These are phyloP conservation scores for Scortum barcoo DNA, from an alignment of 2,113 vertebrate genomes.

Conservation along the genomic window DNA sequence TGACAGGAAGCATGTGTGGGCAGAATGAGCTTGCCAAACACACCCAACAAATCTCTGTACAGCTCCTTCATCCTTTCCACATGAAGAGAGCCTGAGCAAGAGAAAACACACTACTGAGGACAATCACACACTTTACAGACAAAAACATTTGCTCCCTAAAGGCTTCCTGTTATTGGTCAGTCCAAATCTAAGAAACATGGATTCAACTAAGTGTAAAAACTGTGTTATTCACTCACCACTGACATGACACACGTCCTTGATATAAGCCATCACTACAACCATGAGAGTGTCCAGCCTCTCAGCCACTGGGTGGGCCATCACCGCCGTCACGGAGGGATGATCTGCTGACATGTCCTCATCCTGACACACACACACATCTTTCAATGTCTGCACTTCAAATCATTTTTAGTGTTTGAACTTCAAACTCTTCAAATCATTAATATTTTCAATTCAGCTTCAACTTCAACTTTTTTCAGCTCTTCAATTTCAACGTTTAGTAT, in stretches of 20 bases:
- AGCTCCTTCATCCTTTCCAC: constrained; percentile 89
- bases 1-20: constrained; percentile 95
- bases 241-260: constrained; percentile 89
- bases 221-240: constrained; percentile 81
- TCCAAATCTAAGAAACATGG: not conserved
- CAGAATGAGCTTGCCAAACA: constrained; percentile 95
- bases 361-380: constrained; percentile 40
- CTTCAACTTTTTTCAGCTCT: too few relatives aligned
- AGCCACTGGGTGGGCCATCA: constrained; percentile 90
- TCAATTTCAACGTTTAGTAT: too few relatives aligned
- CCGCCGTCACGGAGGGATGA: constrained; percentile 5
- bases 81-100: constrained; percentile 85
- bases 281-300: constrained; percentile 93
- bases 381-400: not conserved
- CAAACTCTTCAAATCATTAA: too few relatives aligned
- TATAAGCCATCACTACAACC: constrained; percentile 88
- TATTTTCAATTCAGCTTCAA: too few relatives aligned
- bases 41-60: constrained; percentile 89
- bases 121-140: not conserved
- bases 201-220: not conserved
- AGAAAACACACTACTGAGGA: not conserved
- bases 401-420: too few relatives aligned
- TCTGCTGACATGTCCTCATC: constrained; percentile 89
- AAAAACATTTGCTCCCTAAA: not conserved
- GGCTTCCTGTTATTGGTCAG: not conserved